Base-by-base conservation (phyloP, 2,888 invertebrate genomes). In the Pyrrhia umbra region DNA sequence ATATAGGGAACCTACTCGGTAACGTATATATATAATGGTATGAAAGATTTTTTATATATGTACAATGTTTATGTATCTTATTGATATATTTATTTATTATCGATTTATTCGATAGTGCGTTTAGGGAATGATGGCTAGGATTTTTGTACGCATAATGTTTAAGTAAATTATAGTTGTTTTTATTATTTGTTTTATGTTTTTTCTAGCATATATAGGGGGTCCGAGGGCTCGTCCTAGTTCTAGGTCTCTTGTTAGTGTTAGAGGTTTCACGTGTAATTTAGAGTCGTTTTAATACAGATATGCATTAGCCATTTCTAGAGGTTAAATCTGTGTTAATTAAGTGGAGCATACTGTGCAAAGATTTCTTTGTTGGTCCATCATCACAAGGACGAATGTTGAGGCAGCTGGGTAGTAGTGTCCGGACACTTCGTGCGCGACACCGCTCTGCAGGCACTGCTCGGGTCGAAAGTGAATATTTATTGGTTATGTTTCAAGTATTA, bases 151-250 rank as follows among this genome's bases (percentile, higher is more conserved):
- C 93, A 92, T 94, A 92, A 93, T 92, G 87, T 91, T 82, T 94
- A 94, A 94, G 94, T 94, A 93, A 93, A 92, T 94, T 94, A 93
- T 91, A 94, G 90, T 93, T 92, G 92, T 93, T 94, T 93, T 93
- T 92, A 90, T 92, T 89, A 87, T 90, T 91, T 88, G 87, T 90
- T 91, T 90, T 88, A 87, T 83, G 81, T 86, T 85, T 87, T 87
- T 86, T 87, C 76, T 89, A 90, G 87, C 84, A 83, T 89, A 88
- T 88, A 82, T 84, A 85, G 85, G 80, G 85, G 82, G 85, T 83
- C 82, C 68, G 69, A 78, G 77, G 82, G 76, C 84, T 84, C 85
- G 83, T 77, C 81, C 77, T 88, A 85, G 79, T 78, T 81, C 71
- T 90, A 90, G 89, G 87, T 86, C 86, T 87, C 87, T 84, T 79